A percentile compares a stretch with the other conserved stretches of the same genome.
Evolutionary conservation across 2,888 invertebrate species (phyloP).

Genomic region (Agrenia bidenticulata): DNA sequence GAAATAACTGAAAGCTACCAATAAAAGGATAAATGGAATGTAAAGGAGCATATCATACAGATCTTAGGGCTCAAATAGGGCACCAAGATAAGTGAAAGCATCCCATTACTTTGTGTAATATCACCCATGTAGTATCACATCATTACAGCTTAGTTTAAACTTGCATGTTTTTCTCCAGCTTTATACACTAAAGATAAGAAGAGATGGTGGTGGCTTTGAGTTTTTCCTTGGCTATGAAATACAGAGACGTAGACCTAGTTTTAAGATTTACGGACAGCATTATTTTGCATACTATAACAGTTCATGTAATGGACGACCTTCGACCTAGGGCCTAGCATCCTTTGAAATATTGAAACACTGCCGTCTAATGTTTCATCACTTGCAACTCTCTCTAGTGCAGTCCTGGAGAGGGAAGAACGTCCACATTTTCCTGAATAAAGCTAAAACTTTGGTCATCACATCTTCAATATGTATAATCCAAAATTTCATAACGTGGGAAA

Average conservation of each 20-base stretch:
- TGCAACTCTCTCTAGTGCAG: too few species aligned
- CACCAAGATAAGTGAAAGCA: conserved; percentile 3
- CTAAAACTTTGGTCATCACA: too few species aligned
- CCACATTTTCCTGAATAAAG: too few species aligned
- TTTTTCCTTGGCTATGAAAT: conserved; percentile 22
- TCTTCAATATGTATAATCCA: too few species aligned
- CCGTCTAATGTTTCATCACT: too few species aligned
- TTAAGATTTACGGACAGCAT: conserved; percentile 28
- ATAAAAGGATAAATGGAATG: too few species aligned
- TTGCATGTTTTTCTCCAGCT: conserved; percentile 18
- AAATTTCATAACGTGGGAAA: too few species aligned
- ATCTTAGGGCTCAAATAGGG: not conserved
- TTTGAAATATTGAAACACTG: too few species aligned
- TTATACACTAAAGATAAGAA: not conserved
- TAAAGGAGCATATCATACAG: not conserved
- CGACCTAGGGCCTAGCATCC: too few species aligned
- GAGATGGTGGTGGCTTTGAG: not conserved
- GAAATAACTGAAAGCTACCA: too few species aligned
- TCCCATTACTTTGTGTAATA: conserved; percentile 16
- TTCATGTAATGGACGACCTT: conserved; percentile 18
- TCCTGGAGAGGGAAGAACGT: too few species aligned
- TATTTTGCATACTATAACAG: conserved; percentile 23
- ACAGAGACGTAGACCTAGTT: not conserved
- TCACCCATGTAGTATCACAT: conserved; percentile 1
- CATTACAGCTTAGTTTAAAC: conserved; percentile 13